Evolutionary conservation across 2,797 vertebrate species (phyloP).

Genomic region (Girardinus metallicus): DNA sequence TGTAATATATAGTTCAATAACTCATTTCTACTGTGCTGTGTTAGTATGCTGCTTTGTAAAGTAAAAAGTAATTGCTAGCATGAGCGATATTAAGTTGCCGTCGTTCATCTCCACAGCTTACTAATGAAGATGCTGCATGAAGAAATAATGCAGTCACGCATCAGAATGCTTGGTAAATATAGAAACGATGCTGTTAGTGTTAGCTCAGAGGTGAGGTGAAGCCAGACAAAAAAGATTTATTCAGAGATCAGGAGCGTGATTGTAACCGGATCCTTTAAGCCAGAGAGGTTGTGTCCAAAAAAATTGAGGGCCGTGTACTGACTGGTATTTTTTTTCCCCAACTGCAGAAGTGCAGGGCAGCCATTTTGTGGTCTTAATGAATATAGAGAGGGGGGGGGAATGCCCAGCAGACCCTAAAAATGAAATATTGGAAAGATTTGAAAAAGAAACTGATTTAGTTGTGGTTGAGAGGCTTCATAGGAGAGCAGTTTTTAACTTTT

Average conservation of each 20-base stretch:
- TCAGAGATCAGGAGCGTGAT: not conserved
- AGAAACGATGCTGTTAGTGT: not conserved
- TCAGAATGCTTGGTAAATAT: slow-evolving; percentile 3
- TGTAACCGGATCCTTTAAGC: slow-evolving; percentile 7
- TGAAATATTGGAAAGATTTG: not conserved
- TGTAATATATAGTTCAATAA: slow-evolving; percentile 17
- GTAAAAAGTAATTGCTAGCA: not conserved
- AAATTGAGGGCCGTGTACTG: not conserved
- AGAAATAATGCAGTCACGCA: not conserved
- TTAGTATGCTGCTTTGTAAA: not conserved
- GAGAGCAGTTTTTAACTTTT: not conserved
- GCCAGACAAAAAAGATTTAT: not conserved
- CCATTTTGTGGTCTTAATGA: not conserved
- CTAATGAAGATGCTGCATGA: not conserved
- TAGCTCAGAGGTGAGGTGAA: not conserved
- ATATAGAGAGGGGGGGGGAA: not conserved
- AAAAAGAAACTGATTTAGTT: not conserved
- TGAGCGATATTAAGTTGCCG: not conserved
- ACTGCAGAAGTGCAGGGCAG: not conserved
- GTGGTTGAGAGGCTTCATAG: not conserved
- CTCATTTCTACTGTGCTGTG: not conserved
- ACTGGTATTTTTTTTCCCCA: not conserved
- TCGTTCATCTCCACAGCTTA: not conserved
- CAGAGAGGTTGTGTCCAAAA: not conserved
- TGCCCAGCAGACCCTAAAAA: not conserved